Percentiles rank a stretch among this genome's conserved stretches.
These are phyloP conservation scores for Aythya fuligula DNA, from an alignment of 2,797 vertebrate species.

Conservation along the genomic window DNA sequence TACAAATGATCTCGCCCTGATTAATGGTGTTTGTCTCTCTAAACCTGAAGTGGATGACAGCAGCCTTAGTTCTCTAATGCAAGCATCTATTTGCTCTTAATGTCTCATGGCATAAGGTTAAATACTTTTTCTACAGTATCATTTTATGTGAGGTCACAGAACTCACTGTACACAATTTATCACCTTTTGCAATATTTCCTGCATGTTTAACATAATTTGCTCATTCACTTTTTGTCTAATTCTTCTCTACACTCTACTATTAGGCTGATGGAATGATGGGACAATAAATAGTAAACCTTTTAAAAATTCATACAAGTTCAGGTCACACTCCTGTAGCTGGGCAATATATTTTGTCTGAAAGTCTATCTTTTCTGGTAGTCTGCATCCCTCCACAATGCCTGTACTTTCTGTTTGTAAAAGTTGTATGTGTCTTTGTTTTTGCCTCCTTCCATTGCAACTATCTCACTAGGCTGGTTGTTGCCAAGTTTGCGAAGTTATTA, in stretches of 20 bases:
- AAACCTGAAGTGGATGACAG: neutral
- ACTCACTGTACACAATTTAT: neutral
- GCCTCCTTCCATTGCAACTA: neutral
- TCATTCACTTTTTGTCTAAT: neutral
- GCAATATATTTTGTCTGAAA: neutral
- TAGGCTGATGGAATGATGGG: neutral
- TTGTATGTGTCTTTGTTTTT: neutral
- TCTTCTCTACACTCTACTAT: neutral
- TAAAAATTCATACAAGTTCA: neutral
- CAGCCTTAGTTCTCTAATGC: neutral
- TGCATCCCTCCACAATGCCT: neutral
- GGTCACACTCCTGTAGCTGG: neutral
- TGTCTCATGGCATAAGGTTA: neutral
- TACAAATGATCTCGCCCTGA: neutral
- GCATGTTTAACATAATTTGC: neutral
- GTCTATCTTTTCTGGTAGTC: neutral
- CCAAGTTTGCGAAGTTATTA: neutral
- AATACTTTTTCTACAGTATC: neutral
- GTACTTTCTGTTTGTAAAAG: neutral
- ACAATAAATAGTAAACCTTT: neutral
- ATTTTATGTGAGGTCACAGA: neutral
- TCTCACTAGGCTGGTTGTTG: neutral
- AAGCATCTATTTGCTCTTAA: neutral
- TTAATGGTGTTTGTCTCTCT: slow-evolving; percentile 6
- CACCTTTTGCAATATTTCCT: neutral